Evolutionary conservation across 2,113 vertebrate genomes (phyloP).

Genomic region (Glaucomys volans): DNA sequence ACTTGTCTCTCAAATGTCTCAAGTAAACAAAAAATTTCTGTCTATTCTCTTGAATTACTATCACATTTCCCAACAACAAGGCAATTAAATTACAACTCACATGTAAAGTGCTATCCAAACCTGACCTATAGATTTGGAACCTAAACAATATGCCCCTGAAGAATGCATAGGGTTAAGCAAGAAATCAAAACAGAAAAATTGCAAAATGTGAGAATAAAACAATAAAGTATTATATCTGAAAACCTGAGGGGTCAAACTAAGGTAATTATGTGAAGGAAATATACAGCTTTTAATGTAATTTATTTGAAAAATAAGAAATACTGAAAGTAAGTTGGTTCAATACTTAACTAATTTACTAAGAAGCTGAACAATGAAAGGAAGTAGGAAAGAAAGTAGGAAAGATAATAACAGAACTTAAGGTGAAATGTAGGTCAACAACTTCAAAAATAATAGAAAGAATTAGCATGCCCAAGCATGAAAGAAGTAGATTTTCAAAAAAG

Average conservation of each 20-base stretch:
- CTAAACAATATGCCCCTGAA: not conserved
- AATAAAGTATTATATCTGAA: not conserved
- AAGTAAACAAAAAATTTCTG: not conserved
- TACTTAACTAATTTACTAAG: not conserved
- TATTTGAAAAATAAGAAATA: not conserved
- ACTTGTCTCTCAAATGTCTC: not conserved
- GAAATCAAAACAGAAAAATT: not conserved
- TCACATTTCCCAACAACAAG: not conserved
- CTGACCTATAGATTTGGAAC: not conserved
- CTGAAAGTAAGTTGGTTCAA: not conserved
- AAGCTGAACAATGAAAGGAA: not conserved
- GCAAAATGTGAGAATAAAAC: constrained; percentile 6
- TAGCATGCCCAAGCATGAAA: not conserved
- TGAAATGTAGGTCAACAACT: not conserved
- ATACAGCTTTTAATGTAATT: not conserved
- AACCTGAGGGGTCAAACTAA: not conserved
- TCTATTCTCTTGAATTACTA: not conserved
- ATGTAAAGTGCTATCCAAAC: not conserved
- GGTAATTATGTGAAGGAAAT: not conserved
- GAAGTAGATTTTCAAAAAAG: not conserved
- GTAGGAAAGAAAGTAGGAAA: not conserved
- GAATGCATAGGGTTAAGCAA: not conserved
- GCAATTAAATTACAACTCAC: constrained; percentile 27
- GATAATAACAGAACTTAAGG: constrained; percentile 21
- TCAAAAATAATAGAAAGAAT: constrained; percentile 34